Evolutionary conservation across 2,113 vertebrate genomes (phyloP).

Genomic region (Talpa occidentalis): DNA sequence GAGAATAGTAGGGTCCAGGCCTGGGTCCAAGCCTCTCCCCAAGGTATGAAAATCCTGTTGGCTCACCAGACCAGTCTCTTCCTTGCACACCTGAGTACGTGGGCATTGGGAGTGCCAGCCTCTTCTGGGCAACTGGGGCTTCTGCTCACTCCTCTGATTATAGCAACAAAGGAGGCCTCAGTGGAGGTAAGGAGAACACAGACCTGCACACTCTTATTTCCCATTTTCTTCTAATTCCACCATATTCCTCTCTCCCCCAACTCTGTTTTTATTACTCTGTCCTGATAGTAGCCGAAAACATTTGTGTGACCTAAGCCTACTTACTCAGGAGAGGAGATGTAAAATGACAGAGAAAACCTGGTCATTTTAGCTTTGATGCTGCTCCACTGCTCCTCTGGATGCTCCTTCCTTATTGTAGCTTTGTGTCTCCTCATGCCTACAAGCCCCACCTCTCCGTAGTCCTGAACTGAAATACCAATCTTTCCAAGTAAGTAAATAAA

Average conservation of each 20-base stretch:
- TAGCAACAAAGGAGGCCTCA: not conserved
- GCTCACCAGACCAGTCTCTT: not conserved
- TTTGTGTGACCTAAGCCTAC: not conserved
- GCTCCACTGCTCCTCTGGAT: not conserved
- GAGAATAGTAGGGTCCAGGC: not conserved
- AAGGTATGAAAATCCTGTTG: not conserved
- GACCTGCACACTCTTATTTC: not conserved
- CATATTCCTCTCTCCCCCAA: not conserved
- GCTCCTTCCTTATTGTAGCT: not conserved
- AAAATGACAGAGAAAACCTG: not conserved
- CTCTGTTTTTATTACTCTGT: not conserved
- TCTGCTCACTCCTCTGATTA: not conserved
- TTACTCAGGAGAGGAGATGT: not conserved
- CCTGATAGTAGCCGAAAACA: not conserved
- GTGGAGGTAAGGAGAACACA: not conserved
- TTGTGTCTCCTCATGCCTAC: not conserved
- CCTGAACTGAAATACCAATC: not conserved
- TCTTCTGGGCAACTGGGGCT: rapidly evolving
- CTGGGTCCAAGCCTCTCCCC: not conserved
- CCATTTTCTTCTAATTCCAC: not conserved
- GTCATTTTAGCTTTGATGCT: not conserved
- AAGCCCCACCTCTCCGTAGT: not conserved
- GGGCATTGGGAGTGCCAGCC: rapidly evolving
- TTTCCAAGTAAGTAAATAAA: slow-evolving; percentile 15
- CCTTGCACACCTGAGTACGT: not conserved